A percentile compares a stretch with the other conserved stretches of the same genome.
Evolutionary conservation across 2,888 invertebrate genomes (phyloP).

Genomic region (Chromoteleia sp.): DNA sequence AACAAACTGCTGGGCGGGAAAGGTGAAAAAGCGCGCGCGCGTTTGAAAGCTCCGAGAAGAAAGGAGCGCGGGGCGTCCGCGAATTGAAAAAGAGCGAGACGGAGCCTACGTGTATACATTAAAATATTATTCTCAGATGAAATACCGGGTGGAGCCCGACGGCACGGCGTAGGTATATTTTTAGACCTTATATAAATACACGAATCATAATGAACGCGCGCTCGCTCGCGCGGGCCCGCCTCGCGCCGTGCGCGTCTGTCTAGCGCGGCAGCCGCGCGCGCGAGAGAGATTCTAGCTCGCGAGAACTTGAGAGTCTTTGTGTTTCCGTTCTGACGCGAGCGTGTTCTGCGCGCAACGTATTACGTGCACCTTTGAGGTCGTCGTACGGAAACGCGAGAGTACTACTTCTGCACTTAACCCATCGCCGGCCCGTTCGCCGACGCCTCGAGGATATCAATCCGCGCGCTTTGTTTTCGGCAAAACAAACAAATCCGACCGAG

Average conservation of each 20-base stretch:
- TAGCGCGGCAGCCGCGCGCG: constrained; percentile 53
- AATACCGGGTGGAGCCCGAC: constrained; percentile 84
- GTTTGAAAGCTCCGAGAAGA: constrained; percentile 52
- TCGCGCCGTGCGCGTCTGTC: constrained; percentile 71
- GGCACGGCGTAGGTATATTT: constrained; percentile 82
- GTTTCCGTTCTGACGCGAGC: constrained; percentile 71
- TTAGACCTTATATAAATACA: constrained; percentile 85
- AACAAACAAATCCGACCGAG: background rate
- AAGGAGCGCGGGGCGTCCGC: constrained; percentile 46
- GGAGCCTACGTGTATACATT: constrained; percentile 79
- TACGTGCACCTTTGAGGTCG: constrained; percentile 64
- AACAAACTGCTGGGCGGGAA: constrained; percentile 34
- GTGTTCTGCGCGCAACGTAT: constrained; percentile 63
- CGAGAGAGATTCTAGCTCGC: constrained; percentile 69
- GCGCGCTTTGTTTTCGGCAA: background rate
- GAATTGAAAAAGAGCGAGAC: constrained; percentile 71
- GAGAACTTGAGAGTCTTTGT: constrained; percentile 70
- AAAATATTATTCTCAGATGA: constrained; percentile 85
- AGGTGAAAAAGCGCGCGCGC: constrained; percentile 57
- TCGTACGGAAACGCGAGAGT: constrained; percentile 60
- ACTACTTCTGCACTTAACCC: constrained; percentile 53
- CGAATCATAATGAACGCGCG: constrained; percentile 85
- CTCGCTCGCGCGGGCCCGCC: constrained; percentile 24
- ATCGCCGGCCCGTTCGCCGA: constrained; percentile 36
- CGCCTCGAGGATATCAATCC: constrained; percentile 19